Evolutionary conservation across 2,888 invertebrate species (phyloP), one percentile per base, ranked within the genome.

Genomic region (Crossocerus cetratus): DNA sequence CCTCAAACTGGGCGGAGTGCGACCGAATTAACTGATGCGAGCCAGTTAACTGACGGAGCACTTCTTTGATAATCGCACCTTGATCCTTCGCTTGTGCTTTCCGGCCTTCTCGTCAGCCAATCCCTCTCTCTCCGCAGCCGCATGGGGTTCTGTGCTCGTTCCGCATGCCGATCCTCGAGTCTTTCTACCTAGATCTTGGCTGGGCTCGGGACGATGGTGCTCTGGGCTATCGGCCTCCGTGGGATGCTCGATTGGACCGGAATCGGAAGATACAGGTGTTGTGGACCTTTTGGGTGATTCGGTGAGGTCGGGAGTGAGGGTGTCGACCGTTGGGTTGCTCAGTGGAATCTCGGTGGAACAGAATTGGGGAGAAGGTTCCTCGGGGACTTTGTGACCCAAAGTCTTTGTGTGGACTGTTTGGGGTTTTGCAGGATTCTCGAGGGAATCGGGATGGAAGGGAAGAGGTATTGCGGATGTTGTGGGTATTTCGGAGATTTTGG

Each of bases 111-210:
- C 83, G 80, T 84, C 75, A 81, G 68, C 72, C 76, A 82, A 78
- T 78, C 72, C 76, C 80, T 86, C 83, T 82, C 73, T 86, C 80
- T 86, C 83, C 84, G 81, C 66, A 81, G 86, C 84, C 78, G 78
- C 80, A 75, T 77, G 69, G 71, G 69, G 83, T 83, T 78, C 85
- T 83, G 77, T 80, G 75, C 77, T 85, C 83, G 77, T 80, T 75
- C 76, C 85, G 81, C 85, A 84, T 78, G 78, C 74, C 72, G 84
- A 84, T 81, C 80, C 82, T 77, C 77, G 49, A 49, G 49, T 84
- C 78, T 84, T 84, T 84, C 82, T 83, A 89, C 90, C 90, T 90
- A 89, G 83, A 89, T 88, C 77, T 78, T 82, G 80, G 65, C 63
- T 72, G 72, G 83, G 79, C 72, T 78, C 44, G 73, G 86, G 83